A percentile compares a stretch with the other conserved stretches of the same genome.
Evolutionary conservation across 2,888 invertebrate species (phyloP).

Genomic region (Eupeodes luniger): DNA sequence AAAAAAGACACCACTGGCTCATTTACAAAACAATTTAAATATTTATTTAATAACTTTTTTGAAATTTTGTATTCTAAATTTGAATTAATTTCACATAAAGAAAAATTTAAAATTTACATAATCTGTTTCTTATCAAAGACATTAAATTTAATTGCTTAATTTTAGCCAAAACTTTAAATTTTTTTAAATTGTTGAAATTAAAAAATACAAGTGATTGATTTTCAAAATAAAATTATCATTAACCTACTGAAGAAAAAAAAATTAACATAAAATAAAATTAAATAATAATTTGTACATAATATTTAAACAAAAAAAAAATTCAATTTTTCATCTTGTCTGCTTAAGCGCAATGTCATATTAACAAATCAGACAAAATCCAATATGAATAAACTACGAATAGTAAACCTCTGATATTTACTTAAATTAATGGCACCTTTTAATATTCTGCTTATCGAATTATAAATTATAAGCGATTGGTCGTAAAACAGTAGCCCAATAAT

Average conservation of each 20-base stretch:
- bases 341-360: not conserved
- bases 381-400: not conserved
- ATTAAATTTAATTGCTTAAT: too few species aligned
- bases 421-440: conserved; percentile 58
- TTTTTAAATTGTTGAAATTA: too few species aligned
- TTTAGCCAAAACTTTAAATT: too few species aligned
- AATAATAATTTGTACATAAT: not conserved
- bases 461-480: conserved; percentile 35
- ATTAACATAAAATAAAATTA: not conserved
- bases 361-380: not conserved
- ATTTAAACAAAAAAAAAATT: not conserved
- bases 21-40: too few species aligned
- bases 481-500: conserved; percentile 56
- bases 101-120: too few species aligned
- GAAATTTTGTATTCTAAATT: too few species aligned
- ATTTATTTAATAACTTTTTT: too few species aligned
- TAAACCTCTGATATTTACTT: conserved; percentile 3
- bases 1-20: too few species aligned
- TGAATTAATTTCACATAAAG: too few species aligned
- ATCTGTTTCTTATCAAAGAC: too few species aligned
- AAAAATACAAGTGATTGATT: too few species aligned
- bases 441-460: conserved; percentile 55
- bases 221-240: too few species aligned
- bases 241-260: not conserved
- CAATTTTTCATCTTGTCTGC: not conserved